Base-by-base conservation (phyloP, 2,797 vertebrate species). In the Hemitrygon akajei region DNA sequence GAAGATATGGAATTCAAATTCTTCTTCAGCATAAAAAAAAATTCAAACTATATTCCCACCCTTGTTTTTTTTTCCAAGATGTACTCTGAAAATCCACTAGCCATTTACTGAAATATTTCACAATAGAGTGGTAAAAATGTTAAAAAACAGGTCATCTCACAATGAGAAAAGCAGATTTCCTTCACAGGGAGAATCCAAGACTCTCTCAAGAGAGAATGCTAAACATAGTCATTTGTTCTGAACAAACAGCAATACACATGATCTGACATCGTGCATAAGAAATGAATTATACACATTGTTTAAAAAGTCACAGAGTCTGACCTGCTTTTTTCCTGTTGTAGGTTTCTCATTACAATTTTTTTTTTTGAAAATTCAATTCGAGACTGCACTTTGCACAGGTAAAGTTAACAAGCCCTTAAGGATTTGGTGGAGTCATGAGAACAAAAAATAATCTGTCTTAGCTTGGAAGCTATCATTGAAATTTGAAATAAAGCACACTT, bases 351-450 rank as follows among this genome's bases (percentile, higher is more conserved):
- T 89, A 63, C 56, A 2, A 47, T 47, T 69, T 69, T 86, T 89
- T 89, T 89, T 89, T 89, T 89, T 66, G 16, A 69, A 89, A 84
- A 66, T 66, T n/a, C 63, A n/a, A 89, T 69, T 20, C 86, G 60
- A 89, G 86, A 69, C 14, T 89, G 30, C 12, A 87, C 30, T 87
- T 89, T 89, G 66, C 60, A 69, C 86, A 37, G 60, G n/a, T 69
- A 89, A 89, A 66, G 60, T 34, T 89, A 89, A 69, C 60, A 69
- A 69, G n/a, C 86, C 63, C 86, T 89, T 34, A 89, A 89, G 86
- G 86, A 89, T 20, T 89, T 89, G n/a, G 86, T 69, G n/a, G 60
- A 89, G 86, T 22, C n/a, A 89, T 22, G 47, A 89, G 86, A 89
- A 69, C 86, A 89, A 69, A 89, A 89, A 86, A 25, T 14, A 47